Base-by-base conservation (phyloP, 2,888 invertebrate species). In the Phanerotoma sp. region DNA sequence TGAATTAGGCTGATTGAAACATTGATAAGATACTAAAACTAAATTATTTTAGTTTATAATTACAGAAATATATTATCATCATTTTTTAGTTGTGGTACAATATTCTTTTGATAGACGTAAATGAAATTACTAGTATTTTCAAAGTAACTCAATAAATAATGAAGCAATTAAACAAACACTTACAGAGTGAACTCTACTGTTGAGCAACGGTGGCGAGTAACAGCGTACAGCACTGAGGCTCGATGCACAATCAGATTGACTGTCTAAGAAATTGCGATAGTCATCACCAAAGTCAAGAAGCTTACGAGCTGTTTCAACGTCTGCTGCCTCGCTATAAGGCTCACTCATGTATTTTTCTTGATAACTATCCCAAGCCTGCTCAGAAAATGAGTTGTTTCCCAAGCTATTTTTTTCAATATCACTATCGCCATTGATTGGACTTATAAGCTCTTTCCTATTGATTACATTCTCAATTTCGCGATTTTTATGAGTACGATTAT, bases 281-380 rank as follows among this genome's bases (percentile, higher is more conserved):
- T 94, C 93, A 76, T 94, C 93, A 28, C 93, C 93, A 73, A 93
- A 93, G 72, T 93, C 92, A 62, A 93, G 79, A 15, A 93, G 79
- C 59, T 86, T 84, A 56, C 91, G 84, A 33, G 93, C 91, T 28
- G 90, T 88, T 78, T 93, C 93, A 2, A 91, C 88, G 75, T 94
- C 93, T 5, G 87, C 86, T 42, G 86, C 85, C 79, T 94, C 94
- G 54, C 93, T 93, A 77, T 93, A 93, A 21, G 91, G 86, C 75
- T 94, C 94, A 35, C 93, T 93, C 77, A 91, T 86, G 78, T 94
- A 94, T 78, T 92, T 93, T 76, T 93, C 93, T 89, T 93, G 79
- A 81, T 94, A 96, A 78, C 91, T 91, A 78, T 96, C 96, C 96
- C 96, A 96, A 44, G 93, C 93, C 68, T 92, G 91, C 77, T 95